These are phyloP conservation scores for Coregonus clupeaformis DNA, from an alignment of 2,113 vertebrate genomes.

Conservation along the genomic window DNA sequence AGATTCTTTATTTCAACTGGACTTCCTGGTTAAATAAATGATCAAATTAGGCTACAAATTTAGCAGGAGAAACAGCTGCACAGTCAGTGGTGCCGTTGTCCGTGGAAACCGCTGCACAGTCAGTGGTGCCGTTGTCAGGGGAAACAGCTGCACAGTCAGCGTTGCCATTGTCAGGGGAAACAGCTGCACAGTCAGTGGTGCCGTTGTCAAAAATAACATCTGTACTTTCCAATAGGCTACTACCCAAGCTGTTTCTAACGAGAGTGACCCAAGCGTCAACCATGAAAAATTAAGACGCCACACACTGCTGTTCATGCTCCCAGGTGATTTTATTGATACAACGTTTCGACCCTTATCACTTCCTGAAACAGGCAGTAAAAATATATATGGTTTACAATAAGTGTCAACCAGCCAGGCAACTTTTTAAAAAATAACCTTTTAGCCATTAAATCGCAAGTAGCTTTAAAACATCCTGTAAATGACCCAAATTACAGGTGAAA, in stretches of 20 bases:
- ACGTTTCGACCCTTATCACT: no score
- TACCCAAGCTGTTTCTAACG: constrained; percentile 39
- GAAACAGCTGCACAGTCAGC: neutral
- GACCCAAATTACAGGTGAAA: constrained; percentile 56
- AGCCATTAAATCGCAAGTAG: constrained; percentile 41
- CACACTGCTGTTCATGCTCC: no score
- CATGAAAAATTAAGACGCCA: neutral
- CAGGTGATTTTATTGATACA: no score
- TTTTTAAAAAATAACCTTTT: constrained; percentile 29
- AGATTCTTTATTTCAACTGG: neutral
- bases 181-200: neutral
- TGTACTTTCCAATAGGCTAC: neutral
- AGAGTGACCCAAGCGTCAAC: constrained; percentile 18
- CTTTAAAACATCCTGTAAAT: constrained; percentile 55
- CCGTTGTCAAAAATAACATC: neutral
- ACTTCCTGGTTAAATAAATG: neutral
- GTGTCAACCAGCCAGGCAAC: neutral
- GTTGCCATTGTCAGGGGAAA: no score
- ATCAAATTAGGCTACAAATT: neutral
- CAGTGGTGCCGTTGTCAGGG: neutral
- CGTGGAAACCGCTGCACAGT: neutral
- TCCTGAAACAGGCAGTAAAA: no score
- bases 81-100: neutral
- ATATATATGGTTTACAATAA: no score
- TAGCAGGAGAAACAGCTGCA: neutral